These are phyloP conservation scores for Rhinoptilus africanus DNA, from an alignment of 2,113 vertebrate species.

Conservation along the genomic window DNA sequence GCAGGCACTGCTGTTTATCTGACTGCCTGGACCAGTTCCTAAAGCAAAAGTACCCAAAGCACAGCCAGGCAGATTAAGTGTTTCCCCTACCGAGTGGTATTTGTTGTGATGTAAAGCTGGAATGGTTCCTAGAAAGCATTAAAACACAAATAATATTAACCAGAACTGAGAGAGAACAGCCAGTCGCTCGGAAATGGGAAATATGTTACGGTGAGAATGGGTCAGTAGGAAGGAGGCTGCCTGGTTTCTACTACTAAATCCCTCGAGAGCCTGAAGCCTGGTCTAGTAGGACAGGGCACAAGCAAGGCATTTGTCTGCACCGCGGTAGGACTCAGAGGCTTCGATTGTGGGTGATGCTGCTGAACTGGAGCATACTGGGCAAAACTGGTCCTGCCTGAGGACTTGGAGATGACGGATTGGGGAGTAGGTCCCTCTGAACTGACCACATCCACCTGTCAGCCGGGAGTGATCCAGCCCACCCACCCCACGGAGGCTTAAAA, in stretches of 20 bases:
- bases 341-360: not conserved
- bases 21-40: slow-evolving; percentile 24
- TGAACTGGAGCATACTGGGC: not conserved
- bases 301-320: not conserved
- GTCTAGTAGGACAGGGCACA: not conserved
- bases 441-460: not conserved
- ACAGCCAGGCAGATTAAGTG: not conserved
- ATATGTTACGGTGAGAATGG: not conserved
- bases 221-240: not conserved
- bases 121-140: slow-evolving; percentile 66
- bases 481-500: not conserved
- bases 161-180: slow-evolving; percentile 34
- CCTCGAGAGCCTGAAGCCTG: not conserved
- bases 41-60: slow-evolving; percentile 7
- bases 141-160: slow-evolving; percentile 63
- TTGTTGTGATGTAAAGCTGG: slow-evolving; percentile 61
- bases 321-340: not conserved
- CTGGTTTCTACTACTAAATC: slow-evolving; percentile 1
- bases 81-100: slow-evolving; percentile 35
- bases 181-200: slow-evolving; percentile 17
- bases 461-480: not conserved
- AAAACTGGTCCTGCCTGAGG: not conserved
- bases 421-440: not conserved
- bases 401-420: not conserved
- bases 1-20: not conserved